phyloP scores from a whole-genome alignment of 2,888 invertebrate genomes.

The Augochlorella aurata region DNA sequence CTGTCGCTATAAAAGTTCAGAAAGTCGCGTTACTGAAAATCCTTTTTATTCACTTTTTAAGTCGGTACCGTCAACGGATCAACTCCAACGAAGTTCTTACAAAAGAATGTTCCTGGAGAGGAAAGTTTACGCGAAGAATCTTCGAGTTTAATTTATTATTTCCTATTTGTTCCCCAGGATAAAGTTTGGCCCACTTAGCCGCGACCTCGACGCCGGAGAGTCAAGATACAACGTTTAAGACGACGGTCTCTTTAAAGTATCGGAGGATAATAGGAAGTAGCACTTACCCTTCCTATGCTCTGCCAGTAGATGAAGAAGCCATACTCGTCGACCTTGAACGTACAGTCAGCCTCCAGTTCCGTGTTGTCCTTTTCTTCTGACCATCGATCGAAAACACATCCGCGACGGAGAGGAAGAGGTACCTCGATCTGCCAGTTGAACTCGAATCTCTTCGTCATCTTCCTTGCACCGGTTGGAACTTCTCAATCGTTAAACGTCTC shows the following conservation, averaged over 20 bases:
- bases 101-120: not conserved
- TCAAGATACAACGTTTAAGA: constrained; percentile 1
- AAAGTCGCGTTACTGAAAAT: not conserved
- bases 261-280: constrained; percentile 2
- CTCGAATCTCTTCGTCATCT: constrained; percentile 98
- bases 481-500: constrained; percentile 33
- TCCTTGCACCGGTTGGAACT: constrained; percentile 56
- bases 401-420: constrained; percentile 92
- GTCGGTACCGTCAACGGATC: not conserved
- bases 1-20: not conserved
- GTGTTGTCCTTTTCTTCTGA: constrained; percentile 98
- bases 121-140: not conserved
- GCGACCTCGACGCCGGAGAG: constrained; percentile 1
- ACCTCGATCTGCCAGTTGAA: constrained; percentile 99
- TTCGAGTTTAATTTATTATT: not conserved
- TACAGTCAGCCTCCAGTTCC: constrained; percentile 92
- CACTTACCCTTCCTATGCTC: constrained; percentile 93
- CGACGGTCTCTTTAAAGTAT: not conserved
- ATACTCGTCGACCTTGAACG: constrained; percentile 97
- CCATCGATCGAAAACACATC: constrained; percentile 98
- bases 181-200: not conserved
- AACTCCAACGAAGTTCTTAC: not conserved
- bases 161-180: not conserved
- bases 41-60: not conserved
- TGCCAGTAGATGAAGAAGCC: constrained; percentile 99